phyloP scores from a whole-genome alignment of 2,888 invertebrate genomes.

The Pharmacophagus antenor region DNA sequence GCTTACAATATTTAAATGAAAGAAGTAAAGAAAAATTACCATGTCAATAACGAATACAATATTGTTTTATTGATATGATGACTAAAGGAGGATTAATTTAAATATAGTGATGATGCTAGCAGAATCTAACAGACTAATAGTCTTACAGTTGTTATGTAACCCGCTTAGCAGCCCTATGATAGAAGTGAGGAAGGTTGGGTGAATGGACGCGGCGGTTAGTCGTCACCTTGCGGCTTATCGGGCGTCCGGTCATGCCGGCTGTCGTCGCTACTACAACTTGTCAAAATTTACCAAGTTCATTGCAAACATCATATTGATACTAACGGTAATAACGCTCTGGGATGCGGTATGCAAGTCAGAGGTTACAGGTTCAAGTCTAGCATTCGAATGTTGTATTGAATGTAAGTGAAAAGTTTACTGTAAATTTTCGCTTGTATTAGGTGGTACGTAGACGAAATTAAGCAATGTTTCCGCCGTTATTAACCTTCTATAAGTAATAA shows the following conservation, averaged over 20 bases:
- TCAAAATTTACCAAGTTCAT: constrained; percentile 29
- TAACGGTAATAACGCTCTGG: not conserved
- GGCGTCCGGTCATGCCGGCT: constrained; percentile 53
- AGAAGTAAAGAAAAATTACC: too few relatives aligned
- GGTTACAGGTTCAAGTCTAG: not conserved
- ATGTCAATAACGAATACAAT: too few relatives aligned
- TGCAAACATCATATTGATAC: constrained; percentile 35
- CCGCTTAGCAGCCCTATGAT: constrained; percentile 2
- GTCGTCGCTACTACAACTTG: constrained; percentile 35
- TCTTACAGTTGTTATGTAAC: too few relatives aligned
- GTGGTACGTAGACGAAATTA: too few relatives aligned
- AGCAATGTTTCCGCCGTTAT: too few relatives aligned
- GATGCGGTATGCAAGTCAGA: not conserved
- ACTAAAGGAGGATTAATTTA: too few relatives aligned
- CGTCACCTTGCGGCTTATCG: constrained; percentile 68
- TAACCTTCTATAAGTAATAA: too few relatives aligned
- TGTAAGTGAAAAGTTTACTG: too few relatives aligned
- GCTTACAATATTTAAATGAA: too few relatives aligned
- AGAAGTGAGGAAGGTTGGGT: constrained; percentile 14
- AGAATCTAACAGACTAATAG: not conserved
- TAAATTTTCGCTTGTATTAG: too few relatives aligned
- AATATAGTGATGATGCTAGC: not conserved
- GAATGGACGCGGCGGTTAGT: constrained; percentile 52
- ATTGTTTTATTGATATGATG: too few relatives aligned
- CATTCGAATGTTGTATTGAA: too few relatives aligned